Base-by-base conservation (phyloP, 2,113 vertebrate genomes). In the Isichthys henryi region DNA sequence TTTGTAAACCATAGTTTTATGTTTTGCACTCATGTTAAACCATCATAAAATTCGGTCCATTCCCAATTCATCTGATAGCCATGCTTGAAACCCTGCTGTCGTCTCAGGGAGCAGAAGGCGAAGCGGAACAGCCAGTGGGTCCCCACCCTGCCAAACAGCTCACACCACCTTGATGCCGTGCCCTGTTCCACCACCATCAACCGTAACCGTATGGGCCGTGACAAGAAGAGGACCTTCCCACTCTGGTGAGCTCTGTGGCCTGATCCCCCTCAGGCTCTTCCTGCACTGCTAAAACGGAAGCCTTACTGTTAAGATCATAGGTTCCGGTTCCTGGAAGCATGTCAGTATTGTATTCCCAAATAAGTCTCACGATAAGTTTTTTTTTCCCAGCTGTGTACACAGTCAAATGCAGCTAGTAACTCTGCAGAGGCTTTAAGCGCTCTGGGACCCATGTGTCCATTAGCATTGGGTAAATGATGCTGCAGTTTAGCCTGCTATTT, bases 91-190 rank as follows among this genome's bases (percentile, higher is more conserved):
- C 21, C 9, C 5, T 49, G 45, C 49, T 3, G 0, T 85, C 0
- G 1, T 77, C 62, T 7, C 90, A 99, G 98, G 94, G 98, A 99
- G 91, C 98, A 99, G 94, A 99, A 99, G 88, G 97, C 96, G 1
- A 99, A 99, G 94, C 95, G 97, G 90, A 99, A 97, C 95, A 99
- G 97, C 92, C 98, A 99, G 92, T 99, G 98, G 98, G 98, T 99
- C 23, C 98, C 98, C 0, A 99, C 98, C 0, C 95, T 99, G 87
- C 98, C 98, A 89, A 99, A 99, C 95, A 99, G 98, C 92, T 99
- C 98, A 66, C 98, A 99, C 88, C 98, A 99, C 90, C 93, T 99
- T 46, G 98, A 99, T 0, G 98, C 98, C 0, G 98, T 99, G 91
- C 98, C 98, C 0, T 99, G 98, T 91, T 99, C 98, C 43, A 99